Evolutionary conservation across 1,140 invertebrate genomes (phyloP).

Genomic region (Drosophila nikananu): DNA sequence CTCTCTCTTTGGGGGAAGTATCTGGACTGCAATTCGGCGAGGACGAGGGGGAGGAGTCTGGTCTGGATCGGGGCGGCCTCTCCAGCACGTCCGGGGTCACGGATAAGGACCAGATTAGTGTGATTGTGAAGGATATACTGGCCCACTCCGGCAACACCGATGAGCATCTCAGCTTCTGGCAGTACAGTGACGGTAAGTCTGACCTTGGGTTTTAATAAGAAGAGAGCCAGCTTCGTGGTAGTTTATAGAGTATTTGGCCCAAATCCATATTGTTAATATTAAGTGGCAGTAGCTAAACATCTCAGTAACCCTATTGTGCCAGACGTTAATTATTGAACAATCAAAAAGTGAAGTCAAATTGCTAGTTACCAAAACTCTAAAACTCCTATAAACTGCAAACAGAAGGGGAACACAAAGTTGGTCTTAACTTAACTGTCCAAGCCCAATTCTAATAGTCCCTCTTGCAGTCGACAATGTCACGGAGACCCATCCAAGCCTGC

Average conservation of each 20-base stretch:
- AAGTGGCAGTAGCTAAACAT: background rate
- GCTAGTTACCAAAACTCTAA: background rate
- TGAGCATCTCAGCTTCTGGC: slow-evolving; percentile 68
- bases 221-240: background rate
- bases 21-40: slow-evolving; percentile 17
- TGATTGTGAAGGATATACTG: slow-evolving; percentile 71
- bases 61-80: background rate
- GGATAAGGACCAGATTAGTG: slow-evolving; percentile 71
- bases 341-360: background rate
- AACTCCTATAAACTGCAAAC: background rate
- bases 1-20: slow-evolving; percentile 19
- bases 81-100: slow-evolving; percentile 13
- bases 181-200: slow-evolving; percentile 66
- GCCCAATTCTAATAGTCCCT: slow-evolving; percentile 4
- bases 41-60: background rate
- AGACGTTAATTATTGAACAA: too few relatives aligned
- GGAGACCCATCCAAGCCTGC: slow-evolving; percentile 36
- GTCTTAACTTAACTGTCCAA: background rate
- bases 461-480: slow-evolving; percentile 67
- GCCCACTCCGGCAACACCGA: slow-evolving; percentile 64
- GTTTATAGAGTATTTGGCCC: background rate
- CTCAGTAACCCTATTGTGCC: background rate
- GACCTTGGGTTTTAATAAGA: background rate
- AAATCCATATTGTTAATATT: background rate
- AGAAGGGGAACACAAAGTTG: slow-evolving; percentile 5